Evolutionary conservation across 1,140 invertebrate genomes (phyloP).

Genomic region (Whitmania pigra): DNA sequence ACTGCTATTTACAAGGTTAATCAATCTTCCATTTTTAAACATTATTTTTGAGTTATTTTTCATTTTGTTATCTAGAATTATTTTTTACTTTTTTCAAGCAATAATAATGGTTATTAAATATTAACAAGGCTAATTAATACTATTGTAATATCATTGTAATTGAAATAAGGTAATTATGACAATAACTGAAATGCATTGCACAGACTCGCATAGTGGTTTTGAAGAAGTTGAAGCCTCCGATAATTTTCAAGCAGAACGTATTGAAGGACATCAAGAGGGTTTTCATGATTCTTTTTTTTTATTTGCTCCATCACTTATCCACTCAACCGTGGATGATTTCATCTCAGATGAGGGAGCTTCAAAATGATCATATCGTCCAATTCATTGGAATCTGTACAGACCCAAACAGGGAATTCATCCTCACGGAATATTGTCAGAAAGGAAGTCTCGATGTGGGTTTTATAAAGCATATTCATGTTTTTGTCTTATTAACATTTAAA

Average conservation of each 20-base stretch:
- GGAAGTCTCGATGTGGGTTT: slow-evolving; percentile 63
- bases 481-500: no score
- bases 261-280: slow-evolving; percentile 6
- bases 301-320: no score
- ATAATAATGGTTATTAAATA: no score
- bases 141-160: no score
- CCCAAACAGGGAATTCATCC: slow-evolving; percentile 53
- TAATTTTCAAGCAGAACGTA: slow-evolving; percentile 5
- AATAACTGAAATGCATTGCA: neutral
- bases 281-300: neutral
- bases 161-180: no score
- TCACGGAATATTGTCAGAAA: slow-evolving; percentile 87
- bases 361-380: slow-evolving; percentile 82
- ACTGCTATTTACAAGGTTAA: slow-evolving; percentile 4
- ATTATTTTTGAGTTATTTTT: no score
- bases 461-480: no score
- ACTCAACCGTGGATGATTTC: no score
- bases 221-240: slow-evolving; percentile 6
- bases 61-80: no score
- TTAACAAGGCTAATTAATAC: no score
- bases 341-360: slow-evolving; percentile 74
- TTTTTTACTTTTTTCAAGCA: no score
- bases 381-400: slow-evolving; percentile 89
- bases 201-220: neutral
- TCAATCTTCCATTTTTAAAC: no score